These are phyloP conservation scores for Puma concolor DNA, from an alignment of 2,113 vertebrate species.

Conservation along the genomic window DNA sequence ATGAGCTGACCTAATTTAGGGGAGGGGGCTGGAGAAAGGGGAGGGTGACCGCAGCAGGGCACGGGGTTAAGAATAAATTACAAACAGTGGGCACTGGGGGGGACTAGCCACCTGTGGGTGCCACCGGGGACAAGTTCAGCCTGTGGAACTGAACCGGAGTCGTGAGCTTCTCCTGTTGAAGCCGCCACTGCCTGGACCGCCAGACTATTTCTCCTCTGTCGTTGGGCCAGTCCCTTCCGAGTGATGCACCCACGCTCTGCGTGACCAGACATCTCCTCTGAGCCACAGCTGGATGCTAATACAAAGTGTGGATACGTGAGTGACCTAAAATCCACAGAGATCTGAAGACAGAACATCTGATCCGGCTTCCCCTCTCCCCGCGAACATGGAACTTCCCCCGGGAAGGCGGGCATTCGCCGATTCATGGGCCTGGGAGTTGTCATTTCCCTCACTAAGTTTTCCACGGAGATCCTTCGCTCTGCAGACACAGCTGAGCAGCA, in stretches of 20 bases:
- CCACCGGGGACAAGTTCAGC: no score
- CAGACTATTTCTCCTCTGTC: no score
- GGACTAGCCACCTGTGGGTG: not conserved
- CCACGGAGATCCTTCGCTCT: not conserved
- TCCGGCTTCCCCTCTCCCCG: not conserved
- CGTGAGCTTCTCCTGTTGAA: no score
- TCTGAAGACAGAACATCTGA: slow-evolving; percentile 51
- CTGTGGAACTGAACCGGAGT: no score
- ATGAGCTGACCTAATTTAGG: not conserved
- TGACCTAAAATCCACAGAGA: slow-evolving; percentile 11
- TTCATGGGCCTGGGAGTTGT: not conserved
- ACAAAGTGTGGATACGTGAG: not conserved
- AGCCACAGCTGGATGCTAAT: not conserved
- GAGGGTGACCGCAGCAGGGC: not conserved
- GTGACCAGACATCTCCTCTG: no score
- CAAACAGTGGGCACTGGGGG: rapidly evolving
- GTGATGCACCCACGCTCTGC: no score
- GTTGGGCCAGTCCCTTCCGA: no score
- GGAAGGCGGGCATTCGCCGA: not conserved
- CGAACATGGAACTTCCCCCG: not conserved
- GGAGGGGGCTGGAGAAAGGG: not conserved
- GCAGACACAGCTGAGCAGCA: not conserved
- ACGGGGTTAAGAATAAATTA: not conserved
- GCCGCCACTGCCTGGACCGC: no score
- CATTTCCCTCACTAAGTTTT: not conserved